phyloP scores from a whole-genome alignment of 2,888 invertebrate species.

The Patella depressa region DNA sequence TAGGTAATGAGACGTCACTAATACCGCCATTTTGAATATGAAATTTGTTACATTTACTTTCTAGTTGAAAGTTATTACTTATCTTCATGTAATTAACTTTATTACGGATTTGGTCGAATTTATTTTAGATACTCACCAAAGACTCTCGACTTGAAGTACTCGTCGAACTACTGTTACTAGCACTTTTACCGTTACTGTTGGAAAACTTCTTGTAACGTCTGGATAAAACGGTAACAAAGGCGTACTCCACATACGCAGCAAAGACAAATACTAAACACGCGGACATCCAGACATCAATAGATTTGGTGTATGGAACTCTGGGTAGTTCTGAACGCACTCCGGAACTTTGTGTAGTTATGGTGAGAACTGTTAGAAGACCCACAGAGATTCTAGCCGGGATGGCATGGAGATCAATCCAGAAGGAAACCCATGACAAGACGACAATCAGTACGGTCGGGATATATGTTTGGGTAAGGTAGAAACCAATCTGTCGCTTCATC shows the following conservation, averaged over 20 bases:
- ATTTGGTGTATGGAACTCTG: slow-evolving; percentile 35
- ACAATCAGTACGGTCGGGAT: slow-evolving; percentile 37
- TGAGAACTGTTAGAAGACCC: slow-evolving; percentile 38
- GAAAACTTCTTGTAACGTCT: slow-evolving; percentile 17
- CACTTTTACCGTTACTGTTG: neutral
- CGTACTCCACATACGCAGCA: slow-evolving; percentile 31
- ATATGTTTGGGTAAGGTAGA: slow-evolving; percentile 37
- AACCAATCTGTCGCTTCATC: slow-evolving; percentile 31
- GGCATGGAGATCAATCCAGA: slow-evolving; percentile 37
- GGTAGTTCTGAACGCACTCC: slow-evolving; percentile 28
- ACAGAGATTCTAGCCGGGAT: slow-evolving; percentile 37
- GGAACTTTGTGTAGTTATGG: slow-evolving; percentile 38
- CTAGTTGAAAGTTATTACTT: too few species aligned
- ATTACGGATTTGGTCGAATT: too few species aligned
- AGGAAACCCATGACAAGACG: slow-evolving; percentile 39
- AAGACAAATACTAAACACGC: slow-evolving; percentile 31
- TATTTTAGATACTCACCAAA: too few species aligned
- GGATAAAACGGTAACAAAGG: slow-evolving; percentile 25
- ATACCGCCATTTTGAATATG: too few species aligned
- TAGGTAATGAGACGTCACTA: too few species aligned
- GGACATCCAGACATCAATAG: slow-evolving; percentile 32
- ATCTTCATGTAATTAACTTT: too few species aligned
- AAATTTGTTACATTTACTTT: too few species aligned
- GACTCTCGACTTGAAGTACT: too few species aligned
- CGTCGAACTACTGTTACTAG: neutral